These are phyloP conservation scores for Graptemys geographica DNA, from an alignment of 2,797 vertebrate genomes.

Conservation along the genomic window DNA sequence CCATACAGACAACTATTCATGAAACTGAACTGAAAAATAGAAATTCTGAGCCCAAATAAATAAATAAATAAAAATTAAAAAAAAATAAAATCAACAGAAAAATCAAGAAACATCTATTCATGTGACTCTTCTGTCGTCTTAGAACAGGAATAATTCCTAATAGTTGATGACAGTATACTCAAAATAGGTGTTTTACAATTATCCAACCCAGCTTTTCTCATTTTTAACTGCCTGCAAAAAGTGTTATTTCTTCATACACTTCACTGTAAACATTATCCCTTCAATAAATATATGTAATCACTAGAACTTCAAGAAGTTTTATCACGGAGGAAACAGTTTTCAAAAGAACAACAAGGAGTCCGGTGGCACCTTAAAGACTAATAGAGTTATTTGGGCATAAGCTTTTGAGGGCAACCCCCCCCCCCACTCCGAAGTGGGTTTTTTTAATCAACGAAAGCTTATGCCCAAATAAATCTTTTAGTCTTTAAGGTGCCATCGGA, in stretches of 20 bases:
- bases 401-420: too few species aligned
- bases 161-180: background rate
- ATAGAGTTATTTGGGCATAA: too few species aligned
- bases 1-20: background rate
- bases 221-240: background rate
- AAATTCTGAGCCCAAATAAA: background rate
- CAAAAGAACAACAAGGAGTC: background rate
- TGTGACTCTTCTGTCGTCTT: background rate
- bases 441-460: too few species aligned
- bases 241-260: background rate
- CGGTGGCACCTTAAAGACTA: too few species aligned
- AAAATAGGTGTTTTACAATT: background rate
- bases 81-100: accelerated
- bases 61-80: background rate
- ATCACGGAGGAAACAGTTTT: background rate
- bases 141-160: background rate
- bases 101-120: background rate
- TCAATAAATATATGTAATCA: background rate
- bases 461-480: too few species aligned
- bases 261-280: background rate
- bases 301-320: background rate
- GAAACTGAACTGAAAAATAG: background rate
- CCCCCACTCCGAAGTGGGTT: too few species aligned
- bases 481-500: too few species aligned
- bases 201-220: background rate